Percentiles rank a stretch among this genome's conserved stretches.
These are phyloP conservation scores for Stomatorhinus ivindoensis DNA, from an alignment of 2,113 vertebrate genomes.

Conservation along the genomic window DNA sequence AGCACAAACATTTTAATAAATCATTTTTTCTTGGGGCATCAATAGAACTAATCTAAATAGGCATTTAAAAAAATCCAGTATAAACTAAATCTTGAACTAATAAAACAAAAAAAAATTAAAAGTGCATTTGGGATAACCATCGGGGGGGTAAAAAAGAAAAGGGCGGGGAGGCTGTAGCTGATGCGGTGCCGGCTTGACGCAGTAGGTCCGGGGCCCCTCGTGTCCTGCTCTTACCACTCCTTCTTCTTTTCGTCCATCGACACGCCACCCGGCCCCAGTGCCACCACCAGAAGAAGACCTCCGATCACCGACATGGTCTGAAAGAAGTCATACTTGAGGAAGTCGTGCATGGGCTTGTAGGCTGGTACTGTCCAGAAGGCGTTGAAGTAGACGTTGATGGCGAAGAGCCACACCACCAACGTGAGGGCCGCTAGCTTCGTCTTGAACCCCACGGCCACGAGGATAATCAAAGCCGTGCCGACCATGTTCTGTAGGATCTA, in stretches of 20 bases:
- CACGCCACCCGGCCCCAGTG: constrained; percentile 90
- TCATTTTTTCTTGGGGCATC: constrained; percentile 5
- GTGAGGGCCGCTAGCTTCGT: constrained; percentile 94
- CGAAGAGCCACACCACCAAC: constrained; percentile 89
- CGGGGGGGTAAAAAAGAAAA: background rate
- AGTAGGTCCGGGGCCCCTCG: background rate
- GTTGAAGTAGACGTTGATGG: constrained; percentile 95
- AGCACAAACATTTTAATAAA: constrained; percentile 5
- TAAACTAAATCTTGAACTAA: constrained; percentile 6
- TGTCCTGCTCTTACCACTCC: constrained; percentile 68
- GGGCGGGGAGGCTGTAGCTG: constrained; percentile 32
- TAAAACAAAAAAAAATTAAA: constrained; percentile 15
- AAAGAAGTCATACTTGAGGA: constrained; percentile 98
- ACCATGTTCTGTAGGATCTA: constrained; percentile 97
- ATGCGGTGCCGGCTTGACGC: background rate
- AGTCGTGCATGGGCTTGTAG: constrained; percentile 98
- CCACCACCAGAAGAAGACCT: constrained; percentile 88
- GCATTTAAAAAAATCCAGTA: constrained; percentile 20
- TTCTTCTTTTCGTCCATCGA: constrained; percentile 99
- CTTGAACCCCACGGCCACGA: constrained; percentile 95
- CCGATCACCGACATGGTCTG: constrained; percentile 97
- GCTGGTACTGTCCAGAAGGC: constrained; percentile 91
- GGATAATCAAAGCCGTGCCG: constrained; percentile 85
- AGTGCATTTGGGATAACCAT: constrained; percentile 6
- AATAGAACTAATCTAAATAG: background rate